Conservation (phyloP, 2,797 vertebrate genomes). For the Choloepus didactylus region DNA sequence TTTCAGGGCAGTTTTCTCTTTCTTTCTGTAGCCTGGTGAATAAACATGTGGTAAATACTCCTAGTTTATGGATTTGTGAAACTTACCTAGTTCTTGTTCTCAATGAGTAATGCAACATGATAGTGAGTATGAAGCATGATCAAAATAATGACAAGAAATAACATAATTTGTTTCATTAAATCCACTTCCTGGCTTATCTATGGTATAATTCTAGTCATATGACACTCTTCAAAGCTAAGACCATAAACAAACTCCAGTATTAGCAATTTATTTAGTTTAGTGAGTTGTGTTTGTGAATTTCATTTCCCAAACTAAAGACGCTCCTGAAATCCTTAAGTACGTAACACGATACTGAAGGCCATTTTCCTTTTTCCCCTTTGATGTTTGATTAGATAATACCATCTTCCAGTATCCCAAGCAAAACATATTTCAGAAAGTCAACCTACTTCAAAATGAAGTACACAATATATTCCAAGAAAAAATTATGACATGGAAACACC, state of each 20-base stretch:
- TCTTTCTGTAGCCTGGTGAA: background rate
- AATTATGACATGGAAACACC: background rate
- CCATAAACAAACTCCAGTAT: background rate
- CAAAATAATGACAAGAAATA: background rate
- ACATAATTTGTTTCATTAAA: background rate
- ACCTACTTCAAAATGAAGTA: constrained; percentile 27
- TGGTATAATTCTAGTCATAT: background rate
- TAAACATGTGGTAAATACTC: background rate
- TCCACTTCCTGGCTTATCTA: background rate
- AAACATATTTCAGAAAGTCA: constrained; percentile 46
- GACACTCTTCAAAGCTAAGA: background rate
- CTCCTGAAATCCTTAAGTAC: background rate
- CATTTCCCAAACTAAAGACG: background rate
- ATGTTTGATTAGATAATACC: constrained; percentile 33
- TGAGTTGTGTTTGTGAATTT: constrained; percentile 9
- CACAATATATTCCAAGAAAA: background rate
- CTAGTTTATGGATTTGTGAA: background rate
- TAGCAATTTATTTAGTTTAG: background rate
- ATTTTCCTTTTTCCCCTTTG: background rate
- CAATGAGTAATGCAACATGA: background rate
- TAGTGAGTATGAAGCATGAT: background rate
- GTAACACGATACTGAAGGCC: background rate
- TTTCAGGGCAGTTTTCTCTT: background rate
- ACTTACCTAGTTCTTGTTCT: background rate
- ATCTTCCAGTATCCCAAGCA: background rate